Evolutionary conservation across 2,888 invertebrate species (phyloP), one percentile per base, ranked within the genome.

Genomic region (Drosophila quasianomalipes): DNA sequence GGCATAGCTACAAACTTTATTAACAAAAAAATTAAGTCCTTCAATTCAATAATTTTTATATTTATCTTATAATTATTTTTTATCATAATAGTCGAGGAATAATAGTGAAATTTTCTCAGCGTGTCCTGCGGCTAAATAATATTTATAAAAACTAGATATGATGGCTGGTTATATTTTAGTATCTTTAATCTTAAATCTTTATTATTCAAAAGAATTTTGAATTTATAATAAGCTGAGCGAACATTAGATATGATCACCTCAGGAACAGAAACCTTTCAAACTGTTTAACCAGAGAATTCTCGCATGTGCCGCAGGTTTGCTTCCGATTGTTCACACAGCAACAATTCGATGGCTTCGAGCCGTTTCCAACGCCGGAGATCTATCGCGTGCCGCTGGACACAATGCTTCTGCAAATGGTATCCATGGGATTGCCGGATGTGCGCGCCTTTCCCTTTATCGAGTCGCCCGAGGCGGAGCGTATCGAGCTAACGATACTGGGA

Each of bases 371-470:
- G 0, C 98, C 99, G 0, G 99, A 99, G 94, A 97, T 99, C 39
- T 97, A 97, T 85, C 95, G 99, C 58, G 99, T 99, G 0, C 98
- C 99, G 0, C 94, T 99, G 14, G 98, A 99, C 79, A 97, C 98
- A 0, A 94, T 99, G 35, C 94, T 99, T 2, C 94, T 99, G 47
- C 96, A 98, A 92, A 98, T 99, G 98, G 96, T 98, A 63, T 96
- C 98, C 0, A 96, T 99, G 94, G 99, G 99, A 0, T 95, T 99
- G 63, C 97, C 96, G 53, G 97, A 99, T 94, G 97, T 97, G 6
- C 95, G 98, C 64, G 95, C 96, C 83, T 99, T 99, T 94, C 99
- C 99, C 0, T 99, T 99, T 91, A 95, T 99, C 66, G 99, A 99
- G 93, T 95, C 97, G n/a, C 99, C 99, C 0, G 95, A 96, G 0